Evolutionary conservation across 92 coral and sea anemone species (phyloP), one percentile per base, ranked within the genome.

Genomic region (Zoanthus sansibaricus): DNA sequence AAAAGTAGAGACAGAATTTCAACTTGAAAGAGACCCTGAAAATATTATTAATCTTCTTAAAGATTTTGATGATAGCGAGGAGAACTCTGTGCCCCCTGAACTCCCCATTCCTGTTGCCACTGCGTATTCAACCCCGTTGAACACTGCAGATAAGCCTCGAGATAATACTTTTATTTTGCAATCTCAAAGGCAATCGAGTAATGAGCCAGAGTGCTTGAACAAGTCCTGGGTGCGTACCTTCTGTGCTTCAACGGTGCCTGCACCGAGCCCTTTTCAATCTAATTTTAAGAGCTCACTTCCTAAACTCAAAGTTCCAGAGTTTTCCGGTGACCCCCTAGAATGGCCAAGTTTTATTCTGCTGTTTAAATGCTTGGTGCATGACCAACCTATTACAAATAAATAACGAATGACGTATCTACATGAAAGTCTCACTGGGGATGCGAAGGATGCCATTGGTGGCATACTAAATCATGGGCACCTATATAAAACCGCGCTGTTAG

Each of bases 391-490:
- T 17, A 83, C 92, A 20, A 84, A 91, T 77, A 86, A 90, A 9
- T 88, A 91, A 55, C 33, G 79, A 32, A 84, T 78, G 94, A 76
- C 89, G 25, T 72, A 84, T 71, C 86, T 88, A n/a, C 87, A 91
- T 51, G 64, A 79, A 49, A 67, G 77, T n/a, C 44, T 90, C 42
- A 72, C 17, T 20, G 91, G 93, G 13, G 90, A 83, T 62, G 89
- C 92, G 75, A 88, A 83, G 83, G 84, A 70, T 59, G 89, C 88
- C 17, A 78, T 88, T 33, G 86, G 91, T 61, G 54, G 93, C 93
- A 15, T 48, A 1, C 9, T 48, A 48, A 48, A 48, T 9, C 1
- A 48, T 48, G 52, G 52, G 6, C 52, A 48, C 9, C 9, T 48
- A 9, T 48, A 48, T 48, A 48, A 48, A 48, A 48, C 52, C 9